Percentiles rank a stretch among this genome's conserved stretches.
Evolutionary conservation across 2,888 invertebrate genomes (phyloP).

Genomic region (Sarcophaga rosellei): DNA sequence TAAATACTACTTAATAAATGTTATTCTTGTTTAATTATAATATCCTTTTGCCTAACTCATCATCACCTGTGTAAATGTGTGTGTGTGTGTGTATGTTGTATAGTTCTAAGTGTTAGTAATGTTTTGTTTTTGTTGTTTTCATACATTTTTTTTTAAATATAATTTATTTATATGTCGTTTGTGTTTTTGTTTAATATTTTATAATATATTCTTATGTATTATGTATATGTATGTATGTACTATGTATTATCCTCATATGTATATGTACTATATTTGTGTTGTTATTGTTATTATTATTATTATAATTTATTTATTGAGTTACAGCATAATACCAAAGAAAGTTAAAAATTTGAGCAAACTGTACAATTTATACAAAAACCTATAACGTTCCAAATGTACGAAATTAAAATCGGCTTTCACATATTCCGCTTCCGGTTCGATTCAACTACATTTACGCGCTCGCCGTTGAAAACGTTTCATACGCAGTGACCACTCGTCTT

Average conservation of each 20-base stretch:
- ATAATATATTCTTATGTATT: neutral
- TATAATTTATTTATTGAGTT: conserved; percentile 70
- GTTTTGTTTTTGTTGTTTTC: neutral
- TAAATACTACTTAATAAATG: conserved; percentile 20
- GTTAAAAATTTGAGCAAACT: conserved; percentile 81
- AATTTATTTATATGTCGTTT: neutral
- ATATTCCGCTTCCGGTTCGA: conserved; percentile 81
- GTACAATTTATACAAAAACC: conserved; percentile 81
- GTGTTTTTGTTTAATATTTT: neutral
- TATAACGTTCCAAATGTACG: conserved; percentile 80
- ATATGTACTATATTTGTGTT: neutral
- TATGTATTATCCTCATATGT: neutral
- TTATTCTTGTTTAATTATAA: conserved; percentile 16
- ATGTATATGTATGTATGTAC: conserved; percentile 9
- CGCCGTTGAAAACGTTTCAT: conserved; percentile 81
- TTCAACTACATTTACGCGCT: conserved; percentile 81
- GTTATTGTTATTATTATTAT: conserved; percentile 2
- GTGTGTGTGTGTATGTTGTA: too few species aligned
- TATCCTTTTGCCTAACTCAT: neutral
- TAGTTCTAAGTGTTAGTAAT: neutral
- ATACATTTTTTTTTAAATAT: neutral
- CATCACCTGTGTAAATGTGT: neutral
- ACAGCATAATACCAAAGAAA: conserved; percentile 79
- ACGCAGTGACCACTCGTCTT: conserved; percentile 80
- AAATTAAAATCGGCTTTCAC: conserved; percentile 80